These are phyloP conservation scores for Hippoglossus stenolepis DNA, from an alignment of 2,113 vertebrate genomes.

Conservation along the genomic window DNA sequence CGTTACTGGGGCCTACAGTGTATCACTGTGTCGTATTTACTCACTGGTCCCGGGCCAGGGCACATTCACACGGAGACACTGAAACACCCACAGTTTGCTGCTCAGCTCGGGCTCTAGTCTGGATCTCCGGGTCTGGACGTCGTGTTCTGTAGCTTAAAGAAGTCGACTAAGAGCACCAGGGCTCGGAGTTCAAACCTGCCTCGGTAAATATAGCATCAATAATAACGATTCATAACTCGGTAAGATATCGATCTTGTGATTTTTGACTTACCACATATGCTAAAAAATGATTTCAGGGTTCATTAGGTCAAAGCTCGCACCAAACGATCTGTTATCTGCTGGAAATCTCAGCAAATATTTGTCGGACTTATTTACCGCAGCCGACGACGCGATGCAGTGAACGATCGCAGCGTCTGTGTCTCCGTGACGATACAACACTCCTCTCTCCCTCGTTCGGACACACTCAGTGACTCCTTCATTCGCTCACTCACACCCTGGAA, in stretches of 20 bases:
- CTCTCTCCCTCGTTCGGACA: slow-evolving; percentile 21
- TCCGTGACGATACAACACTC: background rate
- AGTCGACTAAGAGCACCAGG: background rate
- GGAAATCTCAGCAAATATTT: slow-evolving; percentile 36
- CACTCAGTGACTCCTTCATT: slow-evolving; percentile 44
- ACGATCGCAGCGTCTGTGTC: background rate
- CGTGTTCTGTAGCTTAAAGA: slow-evolving; percentile 4
- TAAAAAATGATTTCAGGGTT: background rate
- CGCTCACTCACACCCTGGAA: slow-evolving; percentile 32
- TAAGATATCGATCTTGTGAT: background rate
- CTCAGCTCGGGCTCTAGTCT: background rate
- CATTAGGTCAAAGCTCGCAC: background rate
- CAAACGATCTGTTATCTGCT: background rate
- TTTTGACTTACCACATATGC: background rate
- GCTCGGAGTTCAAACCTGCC: background rate
- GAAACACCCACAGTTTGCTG: background rate
- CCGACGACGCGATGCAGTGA: slow-evolving; percentile 3
- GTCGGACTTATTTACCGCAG: slow-evolving; percentile 19
- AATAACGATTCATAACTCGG: background rate
- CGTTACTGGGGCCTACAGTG: slow-evolving; percentile 23
- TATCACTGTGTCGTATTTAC: slow-evolving; percentile 53
- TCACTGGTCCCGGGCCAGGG: slow-evolving; percentile 43
- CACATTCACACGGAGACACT: background rate
- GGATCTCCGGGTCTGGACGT: slow-evolving; percentile 22
- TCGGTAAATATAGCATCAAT: background rate